Evolutionary conservation across 2,797 vertebrate species (phyloP), one percentile per base, ranked within the genome.

Genomic region (Microhierax caerulescens): DNA sequence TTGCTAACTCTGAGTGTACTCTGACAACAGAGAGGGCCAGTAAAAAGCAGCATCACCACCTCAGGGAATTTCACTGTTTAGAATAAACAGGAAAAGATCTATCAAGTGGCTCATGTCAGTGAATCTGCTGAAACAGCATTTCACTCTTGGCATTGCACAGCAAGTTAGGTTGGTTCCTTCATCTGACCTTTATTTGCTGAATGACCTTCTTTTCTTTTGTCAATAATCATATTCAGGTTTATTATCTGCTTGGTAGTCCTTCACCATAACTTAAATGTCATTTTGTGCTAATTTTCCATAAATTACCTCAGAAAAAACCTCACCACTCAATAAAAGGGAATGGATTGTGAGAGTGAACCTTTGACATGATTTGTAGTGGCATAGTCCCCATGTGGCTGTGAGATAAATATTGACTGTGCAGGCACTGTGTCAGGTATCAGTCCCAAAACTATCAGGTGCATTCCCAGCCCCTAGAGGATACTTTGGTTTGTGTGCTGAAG

Each of bases 221-320:
- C 85, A n/a, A 11, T 97, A 97, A 80, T 95, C 60, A 81, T 97
- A 86, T 94, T 97, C 95, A 92, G 12, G 70, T 92, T 97, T 96
- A 95, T 97, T 90, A 91, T 88, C 83, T 95, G 28, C 60, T 98
- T 97, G 59, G 68, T 91, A 97, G 97, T 96, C 90, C 61, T 96
- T 95, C 17, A 48, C 60, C 36, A 77, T 81, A 93, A 61, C 36
- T 39, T 76, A 72, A 61, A 77, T 96, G 73, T 97, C 68, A 90
- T 95, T 98, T 97, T 94, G 50, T 97, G 96, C 85, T 97, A 97
- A 93, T 97, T 98, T 97, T 95, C 94, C 89, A 97, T 97, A 96
- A 97, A 97, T 98, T 97, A 96, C 53, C 70, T 85, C 39, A 92
- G 73, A 61, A 89, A 97, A 96, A 95, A 0, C 3, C 1, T 12